Evolutionary conservation across 2,888 invertebrate genomes (phyloP), one percentile per base, ranked within the genome.

Genomic region (Protodeltote pygarga): DNA sequence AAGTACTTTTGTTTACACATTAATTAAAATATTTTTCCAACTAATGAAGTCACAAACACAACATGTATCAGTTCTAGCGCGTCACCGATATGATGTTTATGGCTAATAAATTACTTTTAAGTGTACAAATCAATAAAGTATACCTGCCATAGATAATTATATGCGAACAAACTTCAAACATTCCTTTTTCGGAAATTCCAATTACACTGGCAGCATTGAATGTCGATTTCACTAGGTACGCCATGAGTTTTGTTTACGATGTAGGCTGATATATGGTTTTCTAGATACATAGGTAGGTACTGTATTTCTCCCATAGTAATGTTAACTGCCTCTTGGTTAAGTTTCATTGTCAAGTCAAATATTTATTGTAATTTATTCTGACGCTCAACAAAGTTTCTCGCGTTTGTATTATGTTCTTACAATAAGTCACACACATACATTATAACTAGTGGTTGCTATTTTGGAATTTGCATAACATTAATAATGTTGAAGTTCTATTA

Each of bases 351-450:
- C 73, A 68, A 71, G 58, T 72, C 62, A 74, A 77, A 78, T 81
- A 77, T 77, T 72, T 75, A 80, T 74, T 78, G 73, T 79, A 78
- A 83, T 81, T 73, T 82, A 81, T 81, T 74, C 77, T 38, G 58
- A 73, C 71, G 68, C 66, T 69, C 61, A 51, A 72, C 74, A 69
- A 71, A 72, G 70, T 71, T 63, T 57, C 61, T 63, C 53, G 60
- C 55, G 59, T 59, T 48, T 38, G 48, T 54, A 57, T 62, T 53
- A 49, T 55, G 59, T 65, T 49, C 51, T 61, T 61, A 73, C 68
- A 72, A 68, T 68, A 73, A 66, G 63, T 70, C 63, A 46, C 55
- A 66, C 45, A 65, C 59, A 57, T 33, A 57, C 58, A 71, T n/a
- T n/a, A n/a, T 71, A 69, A 71, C 50, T 74, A 71, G 53, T 65